These are phyloP conservation scores for Phengaris alcon DNA, from an alignment of 2,888 invertebrate genomes.

Conservation along the genomic window DNA sequence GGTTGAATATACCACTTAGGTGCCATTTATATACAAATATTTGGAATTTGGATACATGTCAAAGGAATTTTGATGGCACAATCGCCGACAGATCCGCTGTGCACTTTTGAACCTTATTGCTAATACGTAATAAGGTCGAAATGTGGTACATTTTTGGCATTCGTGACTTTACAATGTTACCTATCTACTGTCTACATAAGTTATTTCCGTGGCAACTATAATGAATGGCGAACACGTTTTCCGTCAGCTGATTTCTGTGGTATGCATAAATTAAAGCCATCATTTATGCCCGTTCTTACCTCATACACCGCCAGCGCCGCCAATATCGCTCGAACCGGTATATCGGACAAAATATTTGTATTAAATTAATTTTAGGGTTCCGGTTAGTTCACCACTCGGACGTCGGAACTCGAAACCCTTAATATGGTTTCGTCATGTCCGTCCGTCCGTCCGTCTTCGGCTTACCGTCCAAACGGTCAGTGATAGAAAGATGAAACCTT, in stretches of 20 bases:
- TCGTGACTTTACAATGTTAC: background rate
- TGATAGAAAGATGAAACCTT: too few species aligned
- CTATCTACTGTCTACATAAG: background rate
- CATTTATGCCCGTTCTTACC: slow-evolving; percentile 55
- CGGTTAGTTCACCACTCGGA: background rate
- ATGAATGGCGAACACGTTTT: slow-evolving; percentile 51
- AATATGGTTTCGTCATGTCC: too few species aligned
- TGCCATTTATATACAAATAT: too few species aligned
- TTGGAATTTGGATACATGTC: too few species aligned
- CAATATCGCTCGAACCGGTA: slow-evolving; percentile 47
- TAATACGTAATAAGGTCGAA: too few species aligned
- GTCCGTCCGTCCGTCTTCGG: too few species aligned
- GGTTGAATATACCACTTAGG: too few species aligned
- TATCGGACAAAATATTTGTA: background rate
- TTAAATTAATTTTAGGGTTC: background rate
- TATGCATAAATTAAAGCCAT: slow-evolving; percentile 58
- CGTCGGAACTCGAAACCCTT: too few species aligned
- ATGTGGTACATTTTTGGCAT: background rate
- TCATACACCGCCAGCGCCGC: slow-evolving; percentile 45
- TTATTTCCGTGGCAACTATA: slow-evolving; percentile 21
- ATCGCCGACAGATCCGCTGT: too few species aligned
- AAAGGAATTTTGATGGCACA: too few species aligned
- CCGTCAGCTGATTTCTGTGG: slow-evolving; percentile 68
- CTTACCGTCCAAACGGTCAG: too few species aligned
- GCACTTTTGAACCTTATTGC: too few species aligned